These are phyloP conservation scores for Timema cristinae DNA, from an alignment of 2,888 invertebrate species.

Conservation along the genomic window DNA sequence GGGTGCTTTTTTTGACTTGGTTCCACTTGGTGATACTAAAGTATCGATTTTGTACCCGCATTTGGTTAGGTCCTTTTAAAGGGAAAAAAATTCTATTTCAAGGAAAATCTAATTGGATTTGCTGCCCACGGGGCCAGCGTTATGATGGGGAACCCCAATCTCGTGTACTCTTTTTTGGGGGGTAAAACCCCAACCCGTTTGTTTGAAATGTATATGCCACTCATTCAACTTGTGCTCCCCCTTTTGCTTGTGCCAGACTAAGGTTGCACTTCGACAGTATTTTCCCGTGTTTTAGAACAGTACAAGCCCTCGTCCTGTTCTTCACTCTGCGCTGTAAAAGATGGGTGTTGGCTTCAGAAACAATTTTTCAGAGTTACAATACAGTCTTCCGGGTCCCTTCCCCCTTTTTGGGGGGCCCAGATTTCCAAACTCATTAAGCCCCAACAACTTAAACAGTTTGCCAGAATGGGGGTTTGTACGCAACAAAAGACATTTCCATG, in stretches of 20 bases:
- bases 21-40: conserved; percentile 32
- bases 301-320: conserved; percentile 9
- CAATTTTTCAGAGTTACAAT: not conserved
- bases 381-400: not conserved
- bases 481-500: not conserved
- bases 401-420: not conserved
- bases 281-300: conserved; percentile 14
- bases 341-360: not conserved
- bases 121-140: conserved; percentile 42
- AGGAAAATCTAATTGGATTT: conserved; percentile 40
- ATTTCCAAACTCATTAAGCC: not conserved
- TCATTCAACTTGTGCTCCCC: too few relatives aligned
- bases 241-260: conserved; percentile 38
- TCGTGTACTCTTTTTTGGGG: conserved; percentile 36
- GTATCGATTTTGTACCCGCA: conserved; percentile 22
- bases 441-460: not conserved
- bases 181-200: conserved; percentile 39
- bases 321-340: not conserved
- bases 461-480: not conserved
- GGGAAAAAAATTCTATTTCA: conserved; percentile 36
- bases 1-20: conserved; percentile 33
- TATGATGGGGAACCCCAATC: conserved; percentile 40
- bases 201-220: conserved; percentile 39
- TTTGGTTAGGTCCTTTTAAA: conserved; percentile 32
- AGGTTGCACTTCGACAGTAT: conserved; percentile 35